Percentiles rank a stretch among this genome's conserved stretches.
phyloP scores from a whole-genome alignment of 2,888 invertebrate genomes.

The Mimas tiliae region DNA sequence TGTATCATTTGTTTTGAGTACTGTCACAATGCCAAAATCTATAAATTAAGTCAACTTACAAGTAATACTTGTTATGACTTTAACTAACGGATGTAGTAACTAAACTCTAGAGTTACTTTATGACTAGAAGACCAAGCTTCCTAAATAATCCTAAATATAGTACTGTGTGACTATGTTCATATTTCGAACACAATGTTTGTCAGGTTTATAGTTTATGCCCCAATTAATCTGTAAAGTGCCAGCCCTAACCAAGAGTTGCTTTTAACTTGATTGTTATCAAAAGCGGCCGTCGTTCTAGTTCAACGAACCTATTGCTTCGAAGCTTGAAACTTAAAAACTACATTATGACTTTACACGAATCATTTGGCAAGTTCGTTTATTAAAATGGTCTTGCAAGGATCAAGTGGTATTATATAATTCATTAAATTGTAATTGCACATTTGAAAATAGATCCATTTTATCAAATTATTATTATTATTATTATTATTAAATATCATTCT shows the following conservation, averaged over 20 bases:
- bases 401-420: too few species aligned
- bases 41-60: too few species aligned
- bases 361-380: too few species aligned
- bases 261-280: constrained; percentile 46
- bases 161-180: neutral
- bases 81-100: too few species aligned
- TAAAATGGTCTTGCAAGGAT: too few species aligned
- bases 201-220: constrained; percentile 9
- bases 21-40: too few species aligned
- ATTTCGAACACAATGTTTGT: neutral
- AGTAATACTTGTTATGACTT: too few species aligned
- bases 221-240: neutral
- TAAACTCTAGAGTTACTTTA: neutral
- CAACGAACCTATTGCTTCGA: constrained; percentile 42
- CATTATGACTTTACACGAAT: constrained; percentile 12
- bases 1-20: too few species aligned
- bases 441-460: too few species aligned
- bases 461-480: too few species aligned
- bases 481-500: too few species aligned
- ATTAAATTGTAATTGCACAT: too few species aligned
- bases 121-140: neutral
- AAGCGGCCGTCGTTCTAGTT: constrained; percentile 40
- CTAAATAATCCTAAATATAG: neutral
- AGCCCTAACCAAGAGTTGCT: constrained; percentile 37
- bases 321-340: constrained; percentile 25